Evolutionary conservation across 2,113 vertebrate genomes (phyloP), one percentile per base, ranked within the genome.

Genomic region (Genyomyrus donnyi): DNA sequence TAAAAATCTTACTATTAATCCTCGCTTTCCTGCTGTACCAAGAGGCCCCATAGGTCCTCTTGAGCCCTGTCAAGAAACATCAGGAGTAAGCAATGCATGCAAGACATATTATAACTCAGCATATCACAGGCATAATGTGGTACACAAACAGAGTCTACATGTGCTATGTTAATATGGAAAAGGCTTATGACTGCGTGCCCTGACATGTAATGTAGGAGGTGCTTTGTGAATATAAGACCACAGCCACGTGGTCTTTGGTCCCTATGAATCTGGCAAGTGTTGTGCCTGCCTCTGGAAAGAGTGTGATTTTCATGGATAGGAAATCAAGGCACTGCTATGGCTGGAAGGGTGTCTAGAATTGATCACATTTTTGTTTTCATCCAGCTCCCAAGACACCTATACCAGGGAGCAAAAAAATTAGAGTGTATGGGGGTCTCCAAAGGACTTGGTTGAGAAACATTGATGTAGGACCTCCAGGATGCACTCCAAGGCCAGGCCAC

Each of bases 11-110:
- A 99, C 98, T 91, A 94, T 96, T 91, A 99, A 96, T 90, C 98
- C 98, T 95, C 98, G 96, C 94, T 98, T 98, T 87, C 98, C 98
- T 91, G 97, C 97, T 90, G 97, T 95, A 88, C 98, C 98, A 85
- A 98, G 96, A 89, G 98, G 98, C 88, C 98, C 98, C 84, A 97
- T 90, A 0, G 98, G 98, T 92, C 98, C 98, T 93, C 97, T 96
- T 88, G 98, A 99, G 52, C 98, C 98, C 98, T 99, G 92, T 46
- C 91, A 49, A 84, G 89, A 91, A 85, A 8, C 24, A 52, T 27
- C 48, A 49, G 85, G 85, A 27, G 21, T 85, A 46, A 85, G 17
- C n/a, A 46, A 85, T 39, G 21, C 74, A 80, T 80, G 24, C 45
- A 85, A 48, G 45, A 48, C 19, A 85, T 48, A n/a, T 19, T 80